A percentile compares a stretch with the other conserved stretches of the same genome.
These are phyloP conservation scores for Pollenia amentaria DNA, from an alignment of 2,888 invertebrate species.

Conservation along the genomic window DNA sequence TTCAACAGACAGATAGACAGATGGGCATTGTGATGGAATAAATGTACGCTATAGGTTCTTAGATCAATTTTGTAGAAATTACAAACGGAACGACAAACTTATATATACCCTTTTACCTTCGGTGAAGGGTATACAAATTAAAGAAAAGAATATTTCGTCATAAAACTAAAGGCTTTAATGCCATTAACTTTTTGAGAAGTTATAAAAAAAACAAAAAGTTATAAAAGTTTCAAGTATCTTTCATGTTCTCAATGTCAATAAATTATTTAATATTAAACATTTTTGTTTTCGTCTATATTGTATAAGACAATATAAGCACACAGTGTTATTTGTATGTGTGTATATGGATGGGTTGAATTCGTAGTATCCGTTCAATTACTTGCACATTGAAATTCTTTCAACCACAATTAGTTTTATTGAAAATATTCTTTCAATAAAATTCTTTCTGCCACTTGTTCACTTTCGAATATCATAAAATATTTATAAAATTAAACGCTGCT, in stretches of 20 bases:
- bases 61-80: no score
- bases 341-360: background rate
- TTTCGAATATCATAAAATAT: conserved; percentile 50
- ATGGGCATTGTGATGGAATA: no score
- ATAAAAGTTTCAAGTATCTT: conserved; percentile 27
- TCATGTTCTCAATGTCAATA: conserved; percentile 11
- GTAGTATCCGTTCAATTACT: conserved; percentile 14
- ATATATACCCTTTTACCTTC: no score
- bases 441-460: conserved; percentile 18
- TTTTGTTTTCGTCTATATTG: background rate
- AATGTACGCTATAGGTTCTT: no score
- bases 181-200: conserved; percentile 44
- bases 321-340: background rate
- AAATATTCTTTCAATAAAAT: conserved; percentile 51
- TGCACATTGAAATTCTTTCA: conserved; percentile 47
- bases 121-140: no score
- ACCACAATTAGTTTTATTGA: conserved; percentile 59
- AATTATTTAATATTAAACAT: conserved; percentile 23
- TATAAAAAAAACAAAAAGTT: conserved; percentile 12
- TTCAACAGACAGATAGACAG: no score
- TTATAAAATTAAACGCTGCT: conserved; percentile 53
- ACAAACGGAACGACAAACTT: no score
- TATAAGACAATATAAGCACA: background rate
- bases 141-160: background rate
- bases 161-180: conserved; percentile 15